Conservation (phyloP, 2,797 vertebrate genomes). For the Cetoscarus ocellatus region DNA sequence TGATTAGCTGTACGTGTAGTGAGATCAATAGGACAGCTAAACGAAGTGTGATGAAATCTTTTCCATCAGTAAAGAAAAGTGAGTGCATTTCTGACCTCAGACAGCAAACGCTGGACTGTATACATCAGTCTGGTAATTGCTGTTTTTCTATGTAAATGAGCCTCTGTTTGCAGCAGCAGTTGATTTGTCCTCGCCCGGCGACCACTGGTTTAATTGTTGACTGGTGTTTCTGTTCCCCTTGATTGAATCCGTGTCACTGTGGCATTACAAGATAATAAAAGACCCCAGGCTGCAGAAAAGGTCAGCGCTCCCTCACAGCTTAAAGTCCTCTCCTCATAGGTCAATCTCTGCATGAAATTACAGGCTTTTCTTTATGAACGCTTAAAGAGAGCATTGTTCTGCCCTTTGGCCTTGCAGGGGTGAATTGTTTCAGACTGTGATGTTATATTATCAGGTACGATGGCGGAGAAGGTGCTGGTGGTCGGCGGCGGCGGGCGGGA, state of each 20-base stretch:
- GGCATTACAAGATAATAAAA: slow-evolving; percentile 63
- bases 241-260: slow-evolving; percentile 51
- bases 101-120: not conserved
- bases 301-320: slow-evolving; percentile 67
- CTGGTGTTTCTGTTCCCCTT: slow-evolving; percentile 60
- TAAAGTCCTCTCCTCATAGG: slow-evolving; percentile 54
- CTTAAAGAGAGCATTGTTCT: not conserved
- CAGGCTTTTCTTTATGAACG: slow-evolving; percentile 6
- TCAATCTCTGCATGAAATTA: slow-evolving; percentile 72
- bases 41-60: not conserved
- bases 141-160: slow-evolving; percentile 50
- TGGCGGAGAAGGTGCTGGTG: slow-evolving; percentile 92
- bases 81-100: too few species aligned
- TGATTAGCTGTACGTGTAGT: too few species aligned
- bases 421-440: not conserved
- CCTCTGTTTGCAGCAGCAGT: slow-evolving; percentile 4
- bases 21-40: too few species aligned
- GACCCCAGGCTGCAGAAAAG: slow-evolving; percentile 67
- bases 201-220: slow-evolving; percentile 48
- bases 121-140: slow-evolving; percentile 21
- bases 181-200: slow-evolving; percentile 12
- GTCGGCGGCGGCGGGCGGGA: slow-evolving; percentile 93
- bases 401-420: not conserved
- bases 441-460: slow-evolving; percentile 64
- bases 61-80: not conserved